Evolutionary conservation across 2,888 invertebrate genomes (phyloP).

Genomic region (Leucania comma): DNA sequence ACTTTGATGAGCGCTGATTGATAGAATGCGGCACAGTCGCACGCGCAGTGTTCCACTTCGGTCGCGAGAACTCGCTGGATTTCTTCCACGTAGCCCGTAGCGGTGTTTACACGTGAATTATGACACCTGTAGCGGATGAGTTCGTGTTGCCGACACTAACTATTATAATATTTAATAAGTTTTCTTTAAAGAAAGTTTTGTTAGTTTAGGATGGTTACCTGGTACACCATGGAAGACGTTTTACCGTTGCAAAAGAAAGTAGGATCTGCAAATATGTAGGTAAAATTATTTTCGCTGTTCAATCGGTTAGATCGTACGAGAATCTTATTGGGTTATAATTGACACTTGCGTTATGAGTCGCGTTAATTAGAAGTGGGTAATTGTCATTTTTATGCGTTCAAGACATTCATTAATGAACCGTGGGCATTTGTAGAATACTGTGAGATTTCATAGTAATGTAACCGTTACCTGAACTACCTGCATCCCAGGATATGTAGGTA

Average conservation of each 20-base stretch:
- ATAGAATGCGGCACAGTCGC: conserved; percentile 61
- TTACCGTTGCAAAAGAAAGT: conserved; percentile 87
- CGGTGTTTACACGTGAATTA: conserved; percentile 88
- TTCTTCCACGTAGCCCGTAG: conserved; percentile 84
- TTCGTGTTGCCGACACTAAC: conserved; percentile 64
- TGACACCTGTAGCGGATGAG: conserved; percentile 79
- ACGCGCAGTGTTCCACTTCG: conserved; percentile 76
- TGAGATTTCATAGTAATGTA: conserved; percentile 46
- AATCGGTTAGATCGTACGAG: conserved; percentile 73
- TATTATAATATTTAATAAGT: conserved; percentile 68
- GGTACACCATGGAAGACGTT: conserved; percentile 63
- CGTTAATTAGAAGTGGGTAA: conserved; percentile 54
- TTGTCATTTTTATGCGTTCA: conserved; percentile 50
- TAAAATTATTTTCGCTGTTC: conserved; percentile 73
- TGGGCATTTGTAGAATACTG: conserved; percentile 37
- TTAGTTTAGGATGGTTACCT: conserved; percentile 61
- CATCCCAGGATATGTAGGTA: conserved; percentile 21
- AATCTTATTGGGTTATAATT: conserved; percentile 82
- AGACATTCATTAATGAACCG: conserved; percentile 49
- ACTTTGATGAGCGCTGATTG: conserved; percentile 39
- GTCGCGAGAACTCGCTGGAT: conserved; percentile 69
- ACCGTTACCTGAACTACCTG: conserved; percentile 46
- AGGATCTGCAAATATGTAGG: conserved; percentile 75
- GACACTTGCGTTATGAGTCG: conserved; percentile 59
- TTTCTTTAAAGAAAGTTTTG: conserved; percentile 72